These are phyloP conservation scores for Halocaridina rubra DNA, from an alignment of 2,888 invertebrate species.

Conservation along the genomic window DNA sequence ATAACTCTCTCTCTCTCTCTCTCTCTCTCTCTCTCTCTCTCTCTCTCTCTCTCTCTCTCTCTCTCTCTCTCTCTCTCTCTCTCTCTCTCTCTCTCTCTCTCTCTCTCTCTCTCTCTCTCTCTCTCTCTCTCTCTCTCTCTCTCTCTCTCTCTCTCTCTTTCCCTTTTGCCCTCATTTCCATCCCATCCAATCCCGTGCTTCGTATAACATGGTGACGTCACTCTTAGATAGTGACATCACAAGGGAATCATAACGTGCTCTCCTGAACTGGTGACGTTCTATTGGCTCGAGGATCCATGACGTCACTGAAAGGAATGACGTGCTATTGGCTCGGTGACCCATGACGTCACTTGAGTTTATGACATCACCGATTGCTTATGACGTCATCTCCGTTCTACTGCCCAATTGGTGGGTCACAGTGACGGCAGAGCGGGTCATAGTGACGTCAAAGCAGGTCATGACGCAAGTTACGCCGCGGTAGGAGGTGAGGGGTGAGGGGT, in stretches of 20 bases:
- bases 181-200: neutral
- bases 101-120: constrained; percentile 14
- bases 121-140: constrained; percentile 7
- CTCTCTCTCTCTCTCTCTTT: neutral
- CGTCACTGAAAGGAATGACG: neutral
- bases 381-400: neutral
- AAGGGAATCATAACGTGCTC: neutral
- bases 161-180: neutral
- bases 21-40: neutral
- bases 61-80: neutral
- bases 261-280: neutral
- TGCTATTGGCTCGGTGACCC: no score
- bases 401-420: neutral
- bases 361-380: neutral
- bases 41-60: neutral
- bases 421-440: neutral
- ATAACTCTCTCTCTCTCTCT: neutral
- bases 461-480: neutral
- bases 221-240: neutral
- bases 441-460: neutral
- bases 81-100: neutral
- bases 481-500: neutral
- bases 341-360: neutral
- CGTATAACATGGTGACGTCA: neutral
- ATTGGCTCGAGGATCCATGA: neutral